phyloP scores from a whole-genome alignment of 2,113 vertebrate genomes.

The Eonycteris spelaea region DNA sequence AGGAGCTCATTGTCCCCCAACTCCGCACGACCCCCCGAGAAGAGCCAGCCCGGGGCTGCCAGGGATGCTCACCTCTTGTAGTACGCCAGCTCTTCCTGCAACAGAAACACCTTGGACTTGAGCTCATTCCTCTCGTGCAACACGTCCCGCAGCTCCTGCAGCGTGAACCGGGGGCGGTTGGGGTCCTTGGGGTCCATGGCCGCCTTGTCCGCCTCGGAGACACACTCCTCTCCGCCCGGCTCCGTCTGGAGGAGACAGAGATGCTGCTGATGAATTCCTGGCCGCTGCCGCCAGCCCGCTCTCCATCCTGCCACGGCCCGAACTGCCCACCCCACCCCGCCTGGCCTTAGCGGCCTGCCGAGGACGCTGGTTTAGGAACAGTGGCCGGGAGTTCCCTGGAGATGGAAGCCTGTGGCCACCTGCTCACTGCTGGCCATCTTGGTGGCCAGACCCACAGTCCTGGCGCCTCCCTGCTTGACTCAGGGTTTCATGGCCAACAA shows the following conservation, averaged over 20 bases:
- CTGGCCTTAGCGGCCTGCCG: neutral
- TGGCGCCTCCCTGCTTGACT: neutral
- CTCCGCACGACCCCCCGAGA: rapidly evolving
- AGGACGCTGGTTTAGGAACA: constrained; percentile 22
- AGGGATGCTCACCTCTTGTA: constrained; percentile 87
- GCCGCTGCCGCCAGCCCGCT: rapidly evolving
- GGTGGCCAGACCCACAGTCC: rapidly evolving
- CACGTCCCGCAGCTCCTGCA: constrained; percentile 94
- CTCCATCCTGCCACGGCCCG: neutral
- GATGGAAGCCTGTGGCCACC: neutral
- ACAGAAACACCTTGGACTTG: constrained; percentile 92
- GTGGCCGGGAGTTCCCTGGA: neutral
- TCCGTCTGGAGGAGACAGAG: constrained; percentile 76
- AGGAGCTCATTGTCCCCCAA: no score
- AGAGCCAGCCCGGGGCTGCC: neutral
- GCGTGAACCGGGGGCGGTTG: constrained; percentile 93
- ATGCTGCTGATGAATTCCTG: constrained; percentile 1
- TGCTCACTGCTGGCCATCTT: neutral
- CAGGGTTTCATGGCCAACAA: neutral
- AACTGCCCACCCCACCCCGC: neutral
- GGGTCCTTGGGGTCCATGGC: constrained; percentile 92
- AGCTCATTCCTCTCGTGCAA: constrained; percentile 94
- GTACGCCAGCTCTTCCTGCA: constrained; percentile 94
- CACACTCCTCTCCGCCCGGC: constrained; percentile 86
- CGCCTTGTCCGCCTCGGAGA: constrained; percentile 78